phyloP scores from a whole-genome alignment of 35 echinoderm and acorn worm genomes.

The Acanthaster planci region DNA sequence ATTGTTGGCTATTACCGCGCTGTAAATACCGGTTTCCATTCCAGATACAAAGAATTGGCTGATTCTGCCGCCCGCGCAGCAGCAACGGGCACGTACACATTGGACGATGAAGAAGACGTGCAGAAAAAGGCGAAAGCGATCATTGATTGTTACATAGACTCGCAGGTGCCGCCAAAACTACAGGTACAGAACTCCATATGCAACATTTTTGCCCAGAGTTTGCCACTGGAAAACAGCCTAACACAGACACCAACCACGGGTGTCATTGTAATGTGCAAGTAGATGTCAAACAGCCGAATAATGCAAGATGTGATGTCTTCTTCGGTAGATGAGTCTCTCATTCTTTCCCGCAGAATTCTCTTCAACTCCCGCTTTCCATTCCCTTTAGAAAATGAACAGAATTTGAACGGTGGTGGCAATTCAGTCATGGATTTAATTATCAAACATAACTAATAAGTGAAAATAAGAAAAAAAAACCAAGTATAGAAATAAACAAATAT shows the following conservation, averaged over 20 bases:
- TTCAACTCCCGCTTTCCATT: no score
- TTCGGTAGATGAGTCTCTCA: no score
- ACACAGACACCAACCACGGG: no score
- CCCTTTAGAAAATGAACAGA: no score
- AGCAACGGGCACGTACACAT: constrained; percentile 80
- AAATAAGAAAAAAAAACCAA: background rate
- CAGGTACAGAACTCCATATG: constrained; percentile 76
- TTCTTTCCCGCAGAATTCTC: no score
- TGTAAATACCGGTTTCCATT: background rate
- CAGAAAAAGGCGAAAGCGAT: constrained; percentile 87
- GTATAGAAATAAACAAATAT: no score
- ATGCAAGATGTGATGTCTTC: background rate
- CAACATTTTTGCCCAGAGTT: no score
- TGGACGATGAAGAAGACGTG: constrained; percentile 85
- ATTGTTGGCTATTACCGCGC: no score
- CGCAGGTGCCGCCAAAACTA: constrained; percentile 83
- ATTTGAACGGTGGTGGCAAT: no score
- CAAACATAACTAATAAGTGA: no score
- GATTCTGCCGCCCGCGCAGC: constrained; percentile 85
- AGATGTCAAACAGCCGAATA: background rate
- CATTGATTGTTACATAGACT: constrained; percentile 85
- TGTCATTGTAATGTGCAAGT: background rate
- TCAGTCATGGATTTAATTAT: no score
- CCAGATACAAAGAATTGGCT: constrained; percentile 87
- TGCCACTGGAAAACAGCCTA: no score